Conservation (phyloP, 2,888 invertebrate genomes). For the Odontomyia ornata region DNA sequence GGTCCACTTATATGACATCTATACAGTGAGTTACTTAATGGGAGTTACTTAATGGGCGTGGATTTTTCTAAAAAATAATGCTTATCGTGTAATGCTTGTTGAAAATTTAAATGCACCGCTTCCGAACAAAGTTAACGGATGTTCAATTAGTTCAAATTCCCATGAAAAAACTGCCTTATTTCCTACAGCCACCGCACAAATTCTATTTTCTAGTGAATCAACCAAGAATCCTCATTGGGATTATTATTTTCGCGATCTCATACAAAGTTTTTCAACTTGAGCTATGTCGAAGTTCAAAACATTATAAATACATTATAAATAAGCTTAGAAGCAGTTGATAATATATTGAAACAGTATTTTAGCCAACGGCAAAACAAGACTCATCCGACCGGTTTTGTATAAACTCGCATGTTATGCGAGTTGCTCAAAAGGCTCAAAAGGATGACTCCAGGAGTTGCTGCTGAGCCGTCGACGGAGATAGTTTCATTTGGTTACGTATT, state of each 20-base stretch:
- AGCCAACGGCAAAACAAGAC: too few species aligned
- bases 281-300: conserved; percentile 73
- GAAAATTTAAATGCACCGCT: conserved; percentile 59
- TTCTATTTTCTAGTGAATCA: conserved; percentile 52
- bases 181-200: conserved; percentile 49
- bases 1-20: conserved; percentile 88
- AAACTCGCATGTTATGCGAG: too few species aligned
- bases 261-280: conserved; percentile 61
- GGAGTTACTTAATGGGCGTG: too few species aligned
- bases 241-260: conserved; percentile 61
- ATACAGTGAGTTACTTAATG: conserved; percentile 83
- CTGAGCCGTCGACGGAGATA: too few species aligned
- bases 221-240: conserved; percentile 56
- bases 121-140: conserved; percentile 61
- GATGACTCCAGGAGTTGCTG: too few species aligned
- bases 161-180: conserved; percentile 47
- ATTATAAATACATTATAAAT: conserved; percentile 75
- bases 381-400: too few species aligned
- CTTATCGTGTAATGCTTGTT: conserved; percentile 59
- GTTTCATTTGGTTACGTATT: too few species aligned
- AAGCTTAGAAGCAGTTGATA: conserved; percentile 72
- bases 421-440: too few species aligned
- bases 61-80: conserved; percentile 69
- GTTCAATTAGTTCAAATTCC: conserved; percentile 54
- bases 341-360: conserved; percentile 71